Evolutionary conservation across 2,113 vertebrate species (phyloP), one percentile per base, ranked within the genome.

Genomic region (Gavia stellata): DNA sequence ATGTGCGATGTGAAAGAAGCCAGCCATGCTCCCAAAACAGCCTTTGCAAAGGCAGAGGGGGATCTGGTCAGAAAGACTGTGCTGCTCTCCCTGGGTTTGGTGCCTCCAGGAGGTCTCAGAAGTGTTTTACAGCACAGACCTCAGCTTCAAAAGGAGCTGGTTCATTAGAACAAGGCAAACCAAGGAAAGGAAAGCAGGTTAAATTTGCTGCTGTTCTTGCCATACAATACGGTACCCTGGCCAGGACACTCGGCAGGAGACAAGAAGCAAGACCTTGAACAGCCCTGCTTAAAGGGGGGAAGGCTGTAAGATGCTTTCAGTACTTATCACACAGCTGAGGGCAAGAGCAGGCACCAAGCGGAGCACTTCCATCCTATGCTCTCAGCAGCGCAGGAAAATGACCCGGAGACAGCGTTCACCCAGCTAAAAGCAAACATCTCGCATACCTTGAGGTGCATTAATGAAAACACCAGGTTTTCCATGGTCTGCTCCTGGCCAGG

Each of bases 31-130:
- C 36, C 14, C 33, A 21, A 23, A 65, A 10, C 16, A 29, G 17
- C 6, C 0, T 3, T 18, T 1, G 7, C 33, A 36, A 38, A 34
- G 38, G 16, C 31, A 31, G 38, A 28, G 40, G 17, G 5, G 24
- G 10, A 21, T 42, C 52, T 61, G 45, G 52, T 29, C 17, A 49
- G 90, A 47, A 68, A 36, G 23, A 33, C 47, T 28, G 6, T 31
- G 47, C 47, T 67, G 28, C 12, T 86, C 47, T 85, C 36, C 56
- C 38, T 29, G 62, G 12, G 13, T 55, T 28, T 56, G 52, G 53
- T 81, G 75, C 81, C 62, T 72, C 81, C 52, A 52, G 65, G 52
- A 67, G 58, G 52, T 50, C 93, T 45, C 75, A 29, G 52, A 45
- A 45, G 17, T 8, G 14, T n/a, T 40, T 67, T n/a, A 56, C 75